A percentile compares a stretch with the other conserved stretches of the same genome.
Evolutionary conservation across 2,888 invertebrate genomes (phyloP).

Genomic region (Xanthia togata): DNA sequence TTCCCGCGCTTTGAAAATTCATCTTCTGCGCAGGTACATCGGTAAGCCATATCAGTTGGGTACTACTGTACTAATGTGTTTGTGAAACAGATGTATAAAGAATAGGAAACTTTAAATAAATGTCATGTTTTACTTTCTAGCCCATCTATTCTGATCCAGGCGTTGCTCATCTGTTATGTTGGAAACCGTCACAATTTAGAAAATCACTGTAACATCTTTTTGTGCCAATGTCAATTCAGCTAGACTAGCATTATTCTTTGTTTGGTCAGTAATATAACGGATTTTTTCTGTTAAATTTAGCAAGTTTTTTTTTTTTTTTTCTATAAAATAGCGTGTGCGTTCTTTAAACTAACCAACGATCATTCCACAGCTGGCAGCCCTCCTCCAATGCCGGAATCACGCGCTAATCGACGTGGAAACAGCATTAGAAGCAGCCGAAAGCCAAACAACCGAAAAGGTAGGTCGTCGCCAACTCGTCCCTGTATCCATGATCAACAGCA

Average conservation of each 20-base stretch:
- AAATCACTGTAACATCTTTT: not conserved
- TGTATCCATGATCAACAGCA: constrained; percentile 69
- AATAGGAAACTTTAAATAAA: not conserved
- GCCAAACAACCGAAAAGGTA: constrained; percentile 74
- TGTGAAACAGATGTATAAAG: too few species aligned
- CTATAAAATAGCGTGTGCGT: not conserved
- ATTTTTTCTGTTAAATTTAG: not conserved
- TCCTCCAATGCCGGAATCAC: constrained; percentile 86
- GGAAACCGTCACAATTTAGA: not conserved
- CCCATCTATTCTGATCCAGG: not conserved
- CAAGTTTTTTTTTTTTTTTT: not conserved
- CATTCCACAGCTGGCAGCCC: constrained; percentile 79
- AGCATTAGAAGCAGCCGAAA: constrained; percentile 88
- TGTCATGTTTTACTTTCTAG: not conserved
- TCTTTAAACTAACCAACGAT: not conserved
- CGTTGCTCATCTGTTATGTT: not conserved
- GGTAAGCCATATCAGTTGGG: too few species aligned
- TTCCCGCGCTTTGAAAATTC: too few species aligned
- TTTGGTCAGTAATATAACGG: not conserved
- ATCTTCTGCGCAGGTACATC: too few species aligned
- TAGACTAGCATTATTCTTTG: not conserved
- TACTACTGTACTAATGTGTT: too few species aligned
- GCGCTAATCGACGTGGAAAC: constrained; percentile 88
- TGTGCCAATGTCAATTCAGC: not conserved
- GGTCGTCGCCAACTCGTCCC: constrained; percentile 80